Evolutionary conservation across 1,140 invertebrate species (phyloP).

Genomic region (Palaemon carinicauda): DNA sequence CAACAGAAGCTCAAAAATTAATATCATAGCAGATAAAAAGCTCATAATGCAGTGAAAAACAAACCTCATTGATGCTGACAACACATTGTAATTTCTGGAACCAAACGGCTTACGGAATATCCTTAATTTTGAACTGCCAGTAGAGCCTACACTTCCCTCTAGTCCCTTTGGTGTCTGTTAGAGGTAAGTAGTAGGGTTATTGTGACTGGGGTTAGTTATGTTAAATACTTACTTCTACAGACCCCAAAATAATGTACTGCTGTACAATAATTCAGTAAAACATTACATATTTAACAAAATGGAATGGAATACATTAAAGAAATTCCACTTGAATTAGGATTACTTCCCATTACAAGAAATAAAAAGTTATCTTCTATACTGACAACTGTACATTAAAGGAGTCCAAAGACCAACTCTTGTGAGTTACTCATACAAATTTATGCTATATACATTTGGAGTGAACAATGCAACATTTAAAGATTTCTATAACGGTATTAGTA

Average conservation of each 20-base stretch:
- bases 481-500: no score
- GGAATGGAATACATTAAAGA: no score
- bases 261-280: not conserved
- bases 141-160: slow-evolving; percentile 44
- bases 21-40: no score
- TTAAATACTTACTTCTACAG: not conserved
- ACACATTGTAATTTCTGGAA: slow-evolving; percentile 59
- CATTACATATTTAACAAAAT: not conserved
- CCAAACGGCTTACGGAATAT: slow-evolving; percentile 57
- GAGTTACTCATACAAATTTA: no score
- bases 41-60: slow-evolving; percentile 3
- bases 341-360: no score
- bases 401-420: no score
- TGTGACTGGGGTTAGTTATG: slow-evolving; percentile 19
- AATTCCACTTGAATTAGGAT: no score
- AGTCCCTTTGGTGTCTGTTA: slow-evolving; percentile 49
- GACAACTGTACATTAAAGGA: no score
- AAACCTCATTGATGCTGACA: slow-evolving; percentile 55
- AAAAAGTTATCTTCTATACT: no score
- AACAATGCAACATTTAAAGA: no score
- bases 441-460: no score
- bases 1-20: no score
- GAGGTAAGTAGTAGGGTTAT: slow-evolving; percentile 10
- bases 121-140: slow-evolving; percentile 55
- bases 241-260: not conserved